Base-by-base conservation (phyloP, 2,113 vertebrate genomes). In the Echinops telfairi region DNA sequence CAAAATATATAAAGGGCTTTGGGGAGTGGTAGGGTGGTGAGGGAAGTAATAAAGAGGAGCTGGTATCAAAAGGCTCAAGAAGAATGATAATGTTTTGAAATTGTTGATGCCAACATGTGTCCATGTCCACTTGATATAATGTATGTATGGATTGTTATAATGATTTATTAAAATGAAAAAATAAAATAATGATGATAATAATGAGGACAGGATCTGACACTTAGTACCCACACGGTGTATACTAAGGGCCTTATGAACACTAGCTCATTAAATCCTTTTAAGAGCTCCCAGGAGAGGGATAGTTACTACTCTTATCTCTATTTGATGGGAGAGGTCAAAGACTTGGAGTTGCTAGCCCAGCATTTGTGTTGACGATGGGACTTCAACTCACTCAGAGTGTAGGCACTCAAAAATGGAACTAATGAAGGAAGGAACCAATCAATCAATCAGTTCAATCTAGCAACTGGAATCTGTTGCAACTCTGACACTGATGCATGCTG, bases 221-320 rank as follows among this genome's bases (percentile, higher is more conserved):
- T 47, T n/a, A n/a, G 5, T 4, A 0, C 47, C n/a, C 31, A 20
- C 47, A 2, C 33, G 12, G 3, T 2, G 2, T 1, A 2, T 22
- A 16, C 31, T 68, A 17, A 47, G 29, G 9, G 36, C 81, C 66
- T 43, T 53, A 9, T 36, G 68, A 53, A 47, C 15, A 31, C 22
- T 17, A 53, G 12, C 33, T 83, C 60, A 23, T 86, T 62, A 62
- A 75, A 83, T 16, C 29, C 87, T 86, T 58, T 57, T 2, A 40
- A 83, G 33, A 70, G 16, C 3, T n/a, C 23, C 33, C 4, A 0
- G 23, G 17, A 71, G 88, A 79, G 85, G 80, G 53, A 57, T 0
- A 47, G 47, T 10, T 89, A 36, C 6, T 62, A 43, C 12, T 43
- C 22, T 83, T 80, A 27, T 84, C 64, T 91, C 38, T 57, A 0